These are phyloP conservation scores for Prionailurus viverrinus DNA, from an alignment of 2,113 vertebrate genomes.

Conservation along the genomic window DNA sequence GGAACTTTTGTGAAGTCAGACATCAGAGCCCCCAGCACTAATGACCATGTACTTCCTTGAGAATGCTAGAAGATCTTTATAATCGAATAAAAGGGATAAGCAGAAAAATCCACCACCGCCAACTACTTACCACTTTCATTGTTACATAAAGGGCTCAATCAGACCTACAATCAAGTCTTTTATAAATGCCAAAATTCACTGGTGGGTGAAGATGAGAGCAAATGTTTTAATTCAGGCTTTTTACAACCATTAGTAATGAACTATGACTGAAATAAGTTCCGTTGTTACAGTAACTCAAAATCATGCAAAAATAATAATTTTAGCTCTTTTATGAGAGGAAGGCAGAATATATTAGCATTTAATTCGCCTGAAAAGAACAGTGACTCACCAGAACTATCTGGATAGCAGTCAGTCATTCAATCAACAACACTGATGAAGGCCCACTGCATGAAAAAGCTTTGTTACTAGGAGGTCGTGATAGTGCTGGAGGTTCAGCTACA, in stretches of 20 bases:
- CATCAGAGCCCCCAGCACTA: neutral
- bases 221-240: slow-evolving; percentile 83
- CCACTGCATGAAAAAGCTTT: neutral
- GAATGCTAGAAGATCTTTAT: slow-evolving; percentile 34
- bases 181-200: slow-evolving; percentile 78
- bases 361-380: slow-evolving; percentile 80
- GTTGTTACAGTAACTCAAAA: slow-evolving; percentile 83
- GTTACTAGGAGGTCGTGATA: neutral
- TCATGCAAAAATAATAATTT: slow-evolving; percentile 84
- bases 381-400: slow-evolving; percentile 77
- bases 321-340: slow-evolving; percentile 79
- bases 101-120: slow-evolving; percentile 60
- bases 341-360: slow-evolving; percentile 85
- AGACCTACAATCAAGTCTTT: slow-evolving; percentile 80
- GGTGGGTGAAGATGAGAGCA: slow-evolving; percentile 80
- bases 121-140: slow-evolving; percentile 63
- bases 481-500: neutral
- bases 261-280: slow-evolving; percentile 79
- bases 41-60: neutral
- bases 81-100: slow-evolving; percentile 39
- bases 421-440: slow-evolving; percentile 13
- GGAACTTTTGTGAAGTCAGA: slow-evolving; percentile 17
- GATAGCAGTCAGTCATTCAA: slow-evolving; percentile 73
- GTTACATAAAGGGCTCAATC: slow-evolving; percentile 76
- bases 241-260: slow-evolving; percentile 81